Evolutionary conservation across 2,888 invertebrate genomes (phyloP).

Genomic region (Endotricha flammealis): DNA sequence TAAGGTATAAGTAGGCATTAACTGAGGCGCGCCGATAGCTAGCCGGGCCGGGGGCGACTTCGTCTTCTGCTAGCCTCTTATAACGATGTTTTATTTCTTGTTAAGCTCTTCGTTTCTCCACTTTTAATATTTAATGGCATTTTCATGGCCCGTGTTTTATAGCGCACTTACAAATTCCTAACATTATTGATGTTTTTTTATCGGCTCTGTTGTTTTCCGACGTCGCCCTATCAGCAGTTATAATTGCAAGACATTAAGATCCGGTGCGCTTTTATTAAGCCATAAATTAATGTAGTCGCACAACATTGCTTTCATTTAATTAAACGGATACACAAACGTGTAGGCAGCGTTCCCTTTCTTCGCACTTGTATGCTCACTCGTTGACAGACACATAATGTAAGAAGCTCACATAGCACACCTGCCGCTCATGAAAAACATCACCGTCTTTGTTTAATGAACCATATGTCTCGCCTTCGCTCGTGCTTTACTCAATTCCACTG

Average conservation of each 20-base stretch:
- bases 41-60: conserved; percentile 66
- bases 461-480: conserved; percentile 57
- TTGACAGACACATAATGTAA: conserved; percentile 25
- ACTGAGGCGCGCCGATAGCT: conserved; percentile 75
- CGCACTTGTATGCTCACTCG: conserved; percentile 4
- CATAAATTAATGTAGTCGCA: conserved; percentile 15
- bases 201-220: conserved; percentile 51
- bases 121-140: conserved; percentile 78
- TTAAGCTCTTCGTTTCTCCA: conserved; percentile 78
- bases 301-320: conserved; percentile 20
- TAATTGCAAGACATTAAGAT: conserved; percentile 29
- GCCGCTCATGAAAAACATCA: conserved; percentile 39
- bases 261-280: conserved; percentile 15
- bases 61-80: conserved; percentile 64
- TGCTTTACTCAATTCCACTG: conserved; percentile 42
- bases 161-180: conserved; percentile 70
- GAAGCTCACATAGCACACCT: conserved; percentile 32
- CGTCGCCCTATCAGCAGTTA: conserved; percentile 18
- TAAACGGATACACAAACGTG: not conserved
- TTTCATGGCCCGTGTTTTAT: conserved; percentile 76
- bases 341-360: not conserved
- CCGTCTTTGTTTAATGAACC: conserved; percentile 56
- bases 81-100: conserved; percentile 78
- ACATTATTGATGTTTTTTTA: conserved; percentile 63
- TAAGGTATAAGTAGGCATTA: conserved; percentile 79